Conservation (phyloP, 1,140 invertebrate genomes). For the Lethrus apterus region DNA sequence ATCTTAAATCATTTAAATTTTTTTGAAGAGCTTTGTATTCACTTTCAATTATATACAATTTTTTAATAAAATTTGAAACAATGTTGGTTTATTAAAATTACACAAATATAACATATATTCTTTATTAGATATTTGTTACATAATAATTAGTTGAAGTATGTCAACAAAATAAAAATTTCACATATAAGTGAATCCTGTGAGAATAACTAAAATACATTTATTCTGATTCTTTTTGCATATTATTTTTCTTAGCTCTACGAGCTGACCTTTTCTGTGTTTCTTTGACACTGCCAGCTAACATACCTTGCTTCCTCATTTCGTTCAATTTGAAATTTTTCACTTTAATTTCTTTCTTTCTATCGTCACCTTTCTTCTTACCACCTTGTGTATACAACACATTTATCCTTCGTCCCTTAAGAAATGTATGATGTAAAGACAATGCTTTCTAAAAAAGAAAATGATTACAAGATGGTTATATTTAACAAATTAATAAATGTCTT, state of each 20-base stretch:
- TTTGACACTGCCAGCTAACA: constrained; percentile 39
- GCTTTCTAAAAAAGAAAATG: constrained; percentile 43
- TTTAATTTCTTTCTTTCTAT: constrained; percentile 37
- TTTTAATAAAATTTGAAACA: too few relatives aligned
- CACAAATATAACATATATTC: constrained; percentile 3
- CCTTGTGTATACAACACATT: constrained; percentile 43
- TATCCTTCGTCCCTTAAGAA: constrained; percentile 41
- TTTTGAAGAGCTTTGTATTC: too few relatives aligned
- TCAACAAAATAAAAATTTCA: background rate
- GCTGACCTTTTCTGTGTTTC: constrained; percentile 38
- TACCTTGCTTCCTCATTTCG: constrained; percentile 41
- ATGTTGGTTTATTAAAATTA: background rate
- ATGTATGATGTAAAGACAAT: constrained; percentile 42
- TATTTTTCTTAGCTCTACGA: constrained; percentile 32
- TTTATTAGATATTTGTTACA: too few relatives aligned
- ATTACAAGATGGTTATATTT: constrained; percentile 9
- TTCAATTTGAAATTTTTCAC: constrained; percentile 45
- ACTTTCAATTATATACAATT: too few relatives aligned
- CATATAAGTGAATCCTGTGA: background rate
- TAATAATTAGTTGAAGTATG: background rate
- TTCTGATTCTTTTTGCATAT: background rate
- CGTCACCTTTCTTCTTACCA: constrained; percentile 36
- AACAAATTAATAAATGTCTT: constrained; percentile 16
- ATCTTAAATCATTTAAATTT: too few relatives aligned
- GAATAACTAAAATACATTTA: constrained; percentile 1